Evolutionary conservation across 2,888 invertebrate genomes (phyloP), one percentile per base, ranked within the genome.

Genomic region (Antheraea assamensis): DNA sequence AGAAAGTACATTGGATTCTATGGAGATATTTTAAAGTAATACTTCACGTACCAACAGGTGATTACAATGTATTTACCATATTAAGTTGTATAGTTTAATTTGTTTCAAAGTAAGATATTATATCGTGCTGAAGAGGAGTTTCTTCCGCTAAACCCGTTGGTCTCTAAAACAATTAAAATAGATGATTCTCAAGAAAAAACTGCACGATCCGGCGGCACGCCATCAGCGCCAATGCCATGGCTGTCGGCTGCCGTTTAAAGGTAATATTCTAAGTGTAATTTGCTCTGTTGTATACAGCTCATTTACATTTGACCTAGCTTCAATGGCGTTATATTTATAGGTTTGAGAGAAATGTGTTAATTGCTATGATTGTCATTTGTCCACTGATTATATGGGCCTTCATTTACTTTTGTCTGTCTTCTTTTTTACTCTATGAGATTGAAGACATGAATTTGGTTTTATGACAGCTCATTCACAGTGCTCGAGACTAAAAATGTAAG

Each of bases 281-380:
- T 68, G 35, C 35, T 64, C 61, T 35, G 68, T 68, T 3, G 35
- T 3, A 35, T 35, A 7, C n/a, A 68, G 35, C 68, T 68, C 19
- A 76, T 76, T 76, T 73, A 75, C 76, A 76, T 76, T 72, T 71
- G 76, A 73, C 76, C 76, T 76, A 76, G 74, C 21, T 74, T 76
- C 76, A 76, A 74, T 76, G 74, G 35, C 68, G 68, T 68, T 68
- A 68, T 68, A 68, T 68, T 68, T 35, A 68, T 68, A 68, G 68
- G 35, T 35, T 68, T 68, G 68, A 68, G n/a, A 68, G 68, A 68
- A 68, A 68, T 68, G 68, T 68, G 68, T 35, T n/a, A 68, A 68
- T 31, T 68, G 21, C 7, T 27, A 64, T 64, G 21, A 30, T 58
- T 58, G 21, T 1, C 7, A 17, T 30, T 64, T 27, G 5, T 15